Percentiles rank a stretch among this genome's conserved stretches.
Conservation (phyloP, 2,888 invertebrate species). For the Latrodectus elegans region DNA sequence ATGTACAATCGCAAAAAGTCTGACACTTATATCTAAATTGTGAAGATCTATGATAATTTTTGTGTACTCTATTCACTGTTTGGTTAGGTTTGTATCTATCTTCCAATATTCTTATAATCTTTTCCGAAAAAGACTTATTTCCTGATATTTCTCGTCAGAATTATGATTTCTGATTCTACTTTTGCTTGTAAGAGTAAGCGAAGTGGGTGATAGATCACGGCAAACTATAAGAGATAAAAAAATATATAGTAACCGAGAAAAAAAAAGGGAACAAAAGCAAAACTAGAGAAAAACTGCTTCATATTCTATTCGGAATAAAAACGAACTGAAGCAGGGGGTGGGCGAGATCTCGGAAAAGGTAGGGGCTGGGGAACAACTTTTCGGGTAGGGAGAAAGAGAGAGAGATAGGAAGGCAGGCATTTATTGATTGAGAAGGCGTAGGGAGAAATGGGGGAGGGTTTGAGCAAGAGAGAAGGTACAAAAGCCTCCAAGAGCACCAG, state of each 20-base stretch:
- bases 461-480: constrained; percentile 19
- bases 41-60: no score
- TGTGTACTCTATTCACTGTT: no score
- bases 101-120: no score
- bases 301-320: constrained; percentile 60
- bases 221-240: constrained; percentile 11
- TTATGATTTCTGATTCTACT: no score
- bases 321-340: constrained; percentile 14
- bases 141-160: no score
- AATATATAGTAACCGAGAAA: background rate
- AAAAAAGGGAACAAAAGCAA: constrained; percentile 16
- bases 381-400: background rate
- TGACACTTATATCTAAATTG: no score
- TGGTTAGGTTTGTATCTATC: no score
- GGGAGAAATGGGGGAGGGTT: constrained; percentile 7
- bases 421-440: constrained; percentile 51
- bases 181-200: no score
- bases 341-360: constrained; percentile 8
- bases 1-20: no score
- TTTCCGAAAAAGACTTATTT: no score
- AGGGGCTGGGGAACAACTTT: constrained; percentile 16
- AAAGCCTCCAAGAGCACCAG: constrained; percentile 29
- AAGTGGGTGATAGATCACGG: background rate
- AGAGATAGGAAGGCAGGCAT: constrained; percentile 58
- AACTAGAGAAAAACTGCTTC: constrained; percentile 31